Evolutionary conservation across 2,113 vertebrate species (phyloP), one percentile per base, ranked within the genome.

Genomic region (Pholis gunnellus): DNA sequence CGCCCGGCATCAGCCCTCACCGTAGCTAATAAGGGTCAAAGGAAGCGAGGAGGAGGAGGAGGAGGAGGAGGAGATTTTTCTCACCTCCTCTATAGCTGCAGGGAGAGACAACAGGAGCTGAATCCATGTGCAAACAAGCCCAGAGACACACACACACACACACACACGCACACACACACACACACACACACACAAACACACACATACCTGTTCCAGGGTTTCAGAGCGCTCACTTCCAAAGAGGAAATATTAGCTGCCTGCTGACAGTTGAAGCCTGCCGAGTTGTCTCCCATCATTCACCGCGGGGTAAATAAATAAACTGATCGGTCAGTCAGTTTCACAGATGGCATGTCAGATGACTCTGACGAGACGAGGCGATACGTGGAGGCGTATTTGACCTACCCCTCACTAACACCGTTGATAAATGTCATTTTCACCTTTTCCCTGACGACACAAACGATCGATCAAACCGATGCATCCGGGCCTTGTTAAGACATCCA

Each of bases 111-210:
- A 92, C 88, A 92, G 88, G 78, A 89, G 90, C 81, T 67, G 75
- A 86, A 88, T 89, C 90, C 84, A 80, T 93, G 94, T 87, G 86
- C 90, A 95, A 95, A 95, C 94, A 95, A 89, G 89, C 79, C 87
- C 64, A 56, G 78, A 87, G 84, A 90, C 90, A 88, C 61, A 14
- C 36, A 22, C 34, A 22, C 60, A 38, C 18, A 22, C 40, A 46
- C 8, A 46, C 72, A 74, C 42, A 63, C 50, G 69, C 78, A 70
- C 72, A 74, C 25, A 61, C 61, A 64, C 20, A n/a, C 61, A 65
- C 64, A 27, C 40, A 29, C 64, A 18, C 40, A 27, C 38, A 15
- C 38, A 44, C 11, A 27, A 18, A 69, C 10, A 52, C 18, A 68
- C 25, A 2, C 48, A 82, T 73, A 81, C 83, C 68, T 79, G 83